Evolutionary conservation across 2,888 invertebrate genomes (phyloP).

Genomic region (Antheraea yamamai): DNA sequence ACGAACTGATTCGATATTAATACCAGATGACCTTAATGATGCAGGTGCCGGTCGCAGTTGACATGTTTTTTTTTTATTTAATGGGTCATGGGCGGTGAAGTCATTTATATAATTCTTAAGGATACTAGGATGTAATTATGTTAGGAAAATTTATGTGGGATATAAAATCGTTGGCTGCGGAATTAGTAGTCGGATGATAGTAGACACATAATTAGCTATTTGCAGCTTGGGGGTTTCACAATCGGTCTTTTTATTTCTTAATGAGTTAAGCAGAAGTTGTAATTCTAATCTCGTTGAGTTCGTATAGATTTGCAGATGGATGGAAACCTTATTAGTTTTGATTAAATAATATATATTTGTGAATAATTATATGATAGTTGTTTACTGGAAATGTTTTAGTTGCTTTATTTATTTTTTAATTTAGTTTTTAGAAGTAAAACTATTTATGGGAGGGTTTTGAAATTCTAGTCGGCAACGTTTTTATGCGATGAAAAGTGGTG

Average conservation of each 20-base stretch:
- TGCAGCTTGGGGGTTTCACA: not conserved
- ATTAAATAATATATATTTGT: no score
- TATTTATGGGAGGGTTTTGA: no score
- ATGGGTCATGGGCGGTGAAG: conserved; percentile 30
- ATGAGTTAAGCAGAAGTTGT: not conserved
- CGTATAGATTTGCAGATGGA: not conserved
- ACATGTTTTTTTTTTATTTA: conserved; percentile 46
- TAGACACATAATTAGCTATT: conserved; percentile 14
- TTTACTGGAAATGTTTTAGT: no score
- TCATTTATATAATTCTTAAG: conserved; percentile 26
- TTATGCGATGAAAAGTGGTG: no score
- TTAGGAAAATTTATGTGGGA: conserved; percentile 8
- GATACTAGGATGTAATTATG: conserved; percentile 21
- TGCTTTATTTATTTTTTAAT: no score
- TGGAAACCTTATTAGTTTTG: not conserved
- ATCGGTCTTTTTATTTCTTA: not conserved
- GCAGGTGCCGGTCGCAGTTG: conserved; percentile 41
- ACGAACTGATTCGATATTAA: conserved; percentile 80
- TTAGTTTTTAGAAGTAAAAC: no score
- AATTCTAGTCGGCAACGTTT: no score
- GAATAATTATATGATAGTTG: no score
- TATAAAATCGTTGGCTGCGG: conserved; percentile 16
- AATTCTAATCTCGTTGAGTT: not conserved
- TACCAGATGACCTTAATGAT: conserved; percentile 51
- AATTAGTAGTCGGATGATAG: conserved; percentile 11